Conservation (phyloP, 2,113 vertebrate species). For the Salvelinus fontinalis region DNA sequence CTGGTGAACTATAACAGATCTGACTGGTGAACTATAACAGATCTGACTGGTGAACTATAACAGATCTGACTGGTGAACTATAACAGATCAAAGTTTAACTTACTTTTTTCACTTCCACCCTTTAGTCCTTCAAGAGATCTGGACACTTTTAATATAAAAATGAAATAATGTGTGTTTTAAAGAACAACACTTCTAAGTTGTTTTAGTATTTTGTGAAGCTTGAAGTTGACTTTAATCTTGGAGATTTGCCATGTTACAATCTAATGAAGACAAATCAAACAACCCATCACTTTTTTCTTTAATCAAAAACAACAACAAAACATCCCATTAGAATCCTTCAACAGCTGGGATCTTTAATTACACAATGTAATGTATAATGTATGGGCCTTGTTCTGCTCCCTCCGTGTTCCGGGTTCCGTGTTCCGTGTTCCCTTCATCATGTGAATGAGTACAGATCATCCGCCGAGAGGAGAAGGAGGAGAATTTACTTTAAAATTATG, state of each 20-base stretch:
- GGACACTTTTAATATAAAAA: no score
- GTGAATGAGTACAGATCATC: slow-evolving; percentile 13
- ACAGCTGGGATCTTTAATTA: slow-evolving; percentile 35
- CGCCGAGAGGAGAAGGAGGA: slow-evolving; percentile 21
- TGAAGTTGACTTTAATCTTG: slow-evolving; percentile 3
- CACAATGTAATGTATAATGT: slow-evolving; percentile 47
- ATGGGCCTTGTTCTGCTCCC: background rate
- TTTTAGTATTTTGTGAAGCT: background rate
- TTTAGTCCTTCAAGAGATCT: no score
- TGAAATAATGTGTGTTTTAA: background rate
- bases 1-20: no score
- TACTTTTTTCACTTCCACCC: no score
- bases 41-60: no score
- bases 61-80: no score
- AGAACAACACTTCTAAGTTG: background rate
- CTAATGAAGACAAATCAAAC: slow-evolving; percentile 41
- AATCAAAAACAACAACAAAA: slow-evolving; percentile 16
- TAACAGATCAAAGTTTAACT: no score
- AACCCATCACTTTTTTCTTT: slow-evolving; percentile 32
- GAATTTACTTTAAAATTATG: slow-evolving; percentile 57
- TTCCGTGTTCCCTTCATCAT: background rate
- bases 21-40: no score
- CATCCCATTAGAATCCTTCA: slow-evolving; percentile 24
- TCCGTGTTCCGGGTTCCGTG: background rate
- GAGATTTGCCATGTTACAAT: slow-evolving; percentile 7